Conservation (phyloP, 1,140 invertebrate species). For the Centruroides vittatus region DNA sequence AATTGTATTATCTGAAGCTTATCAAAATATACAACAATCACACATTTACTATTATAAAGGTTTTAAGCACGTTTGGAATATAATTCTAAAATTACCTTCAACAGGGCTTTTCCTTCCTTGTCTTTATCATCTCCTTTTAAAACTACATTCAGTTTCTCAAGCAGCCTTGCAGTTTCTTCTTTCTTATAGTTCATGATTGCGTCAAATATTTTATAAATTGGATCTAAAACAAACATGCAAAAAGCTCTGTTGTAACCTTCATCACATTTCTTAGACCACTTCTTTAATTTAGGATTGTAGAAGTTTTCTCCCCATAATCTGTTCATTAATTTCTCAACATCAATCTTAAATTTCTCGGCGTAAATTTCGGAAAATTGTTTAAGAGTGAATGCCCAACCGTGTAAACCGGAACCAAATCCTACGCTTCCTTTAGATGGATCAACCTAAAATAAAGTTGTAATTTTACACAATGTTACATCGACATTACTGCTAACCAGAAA, state of each 20-base stretch:
- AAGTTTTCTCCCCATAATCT: slow-evolving; percentile 88
- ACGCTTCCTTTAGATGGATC: slow-evolving; percentile 65
- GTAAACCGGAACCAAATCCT: slow-evolving; percentile 95
- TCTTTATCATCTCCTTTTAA: slow-evolving; percentile 91
- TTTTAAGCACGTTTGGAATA: no score
- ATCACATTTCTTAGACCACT: slow-evolving; percentile 84
- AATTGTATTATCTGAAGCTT: no score
- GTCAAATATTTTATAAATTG: slow-evolving; percentile 98
- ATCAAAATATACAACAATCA: no score
- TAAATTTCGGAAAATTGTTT: slow-evolving; percentile 99
- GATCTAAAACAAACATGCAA: slow-evolving; percentile 95
- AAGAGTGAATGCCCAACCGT: slow-evolving; percentile 99
- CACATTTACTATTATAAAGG: no score
- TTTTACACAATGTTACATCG: no score
- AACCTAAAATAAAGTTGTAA: slow-evolving; percentile 2
- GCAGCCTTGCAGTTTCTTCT: slow-evolving; percentile 71
- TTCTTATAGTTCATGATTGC: slow-evolving; percentile 97
- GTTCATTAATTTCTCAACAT: slow-evolving; percentile 94
- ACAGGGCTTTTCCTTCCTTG: slow-evolving; percentile 78
- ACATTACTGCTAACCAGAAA: no score
- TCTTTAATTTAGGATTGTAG: slow-evolving; percentile 94
- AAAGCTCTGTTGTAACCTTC: slow-evolving; percentile 87
- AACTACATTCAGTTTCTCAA: slow-evolving; percentile 82
- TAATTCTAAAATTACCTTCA: slow-evolving; percentile 40
- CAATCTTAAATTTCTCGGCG: slow-evolving; percentile 95